A percentile compares a stretch with the other conserved stretches of the same genome.
These are phyloP conservation scores for Odobenus rosmarus DNA, from an alignment of 2,113 vertebrate genomes.

Conservation along the genomic window DNA sequence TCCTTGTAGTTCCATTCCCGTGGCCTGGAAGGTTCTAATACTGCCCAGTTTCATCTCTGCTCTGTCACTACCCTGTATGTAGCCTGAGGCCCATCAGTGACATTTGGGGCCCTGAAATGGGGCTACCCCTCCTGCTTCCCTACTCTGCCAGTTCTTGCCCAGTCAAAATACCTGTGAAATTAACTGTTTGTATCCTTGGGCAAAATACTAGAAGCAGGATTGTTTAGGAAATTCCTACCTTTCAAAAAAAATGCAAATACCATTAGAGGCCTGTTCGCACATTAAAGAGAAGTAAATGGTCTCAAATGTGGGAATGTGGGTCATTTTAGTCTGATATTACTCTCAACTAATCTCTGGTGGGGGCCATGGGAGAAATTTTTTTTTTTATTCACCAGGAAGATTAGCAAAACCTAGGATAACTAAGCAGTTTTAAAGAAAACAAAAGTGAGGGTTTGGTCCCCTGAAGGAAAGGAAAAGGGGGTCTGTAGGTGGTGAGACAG, in stretches of 20 bases:
- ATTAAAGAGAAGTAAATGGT: background rate
- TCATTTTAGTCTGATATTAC: background rate
- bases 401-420: background rate
- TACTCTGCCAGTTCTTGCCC: background rate
- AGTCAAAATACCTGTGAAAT: background rate
- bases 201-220: background rate
- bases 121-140: background rate
- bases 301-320: background rate
- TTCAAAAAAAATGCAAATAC: background rate
- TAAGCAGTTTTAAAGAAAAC: background rate
- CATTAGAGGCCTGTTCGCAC: background rate
- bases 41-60: background rate
- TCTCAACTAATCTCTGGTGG: background rate
- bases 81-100: background rate
- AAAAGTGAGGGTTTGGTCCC: background rate
- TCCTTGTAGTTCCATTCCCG: background rate
- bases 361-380: too few species aligned
- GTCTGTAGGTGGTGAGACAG: background rate
- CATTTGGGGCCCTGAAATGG: background rate
- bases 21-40: rapidly evolving
- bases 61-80: background rate
- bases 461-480: background rate
- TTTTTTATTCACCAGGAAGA: background rate
- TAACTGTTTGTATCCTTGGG: background rate
- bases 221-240: background rate